phyloP scores from a whole-genome alignment of 2,888 invertebrate species.

The Sarcophaga variegata region DNA sequence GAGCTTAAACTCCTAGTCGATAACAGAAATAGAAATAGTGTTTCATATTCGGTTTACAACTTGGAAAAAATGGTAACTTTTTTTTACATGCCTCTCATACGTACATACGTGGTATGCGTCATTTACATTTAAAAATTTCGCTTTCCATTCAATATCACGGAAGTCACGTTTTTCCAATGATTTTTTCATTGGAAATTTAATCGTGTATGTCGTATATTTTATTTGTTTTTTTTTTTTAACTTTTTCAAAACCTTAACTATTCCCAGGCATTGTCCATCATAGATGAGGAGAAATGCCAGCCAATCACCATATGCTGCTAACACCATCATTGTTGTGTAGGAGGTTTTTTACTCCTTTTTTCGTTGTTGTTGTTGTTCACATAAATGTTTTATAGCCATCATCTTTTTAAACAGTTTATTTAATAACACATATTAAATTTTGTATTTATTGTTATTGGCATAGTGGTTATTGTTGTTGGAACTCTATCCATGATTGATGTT shows the following conservation, averaged over 20 bases:
- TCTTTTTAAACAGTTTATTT: not conserved
- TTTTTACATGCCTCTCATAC: not conserved
- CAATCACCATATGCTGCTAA: constrained; percentile 23
- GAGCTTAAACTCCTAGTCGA: no score
- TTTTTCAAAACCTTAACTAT: not conserved
- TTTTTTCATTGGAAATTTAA: constrained; percentile 65
- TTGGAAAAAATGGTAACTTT: not conserved
- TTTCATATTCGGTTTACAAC: not conserved
- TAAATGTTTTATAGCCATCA: not conserved
- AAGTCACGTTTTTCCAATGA: constrained; percentile 70
- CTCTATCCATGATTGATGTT: constrained; percentile 67
- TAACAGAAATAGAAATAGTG: not conserved
- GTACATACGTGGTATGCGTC: not conserved
- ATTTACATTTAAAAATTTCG: constrained; percentile 9
- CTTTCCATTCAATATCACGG: constrained; percentile 59
- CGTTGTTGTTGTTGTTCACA: no score
- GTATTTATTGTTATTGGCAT: not conserved
- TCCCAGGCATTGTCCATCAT: constrained; percentile 46
- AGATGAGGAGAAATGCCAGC: not conserved
- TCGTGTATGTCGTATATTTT: not conserved
- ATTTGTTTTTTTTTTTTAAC: no score
- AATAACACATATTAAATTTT: not conserved
- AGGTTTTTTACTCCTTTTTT: not conserved
- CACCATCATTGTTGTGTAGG: not conserved
- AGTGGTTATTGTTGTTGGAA: not conserved